These are phyloP conservation scores for Toxonevra muliebris DNA, from an alignment of 2,888 invertebrate genomes.

Conservation along the genomic window DNA sequence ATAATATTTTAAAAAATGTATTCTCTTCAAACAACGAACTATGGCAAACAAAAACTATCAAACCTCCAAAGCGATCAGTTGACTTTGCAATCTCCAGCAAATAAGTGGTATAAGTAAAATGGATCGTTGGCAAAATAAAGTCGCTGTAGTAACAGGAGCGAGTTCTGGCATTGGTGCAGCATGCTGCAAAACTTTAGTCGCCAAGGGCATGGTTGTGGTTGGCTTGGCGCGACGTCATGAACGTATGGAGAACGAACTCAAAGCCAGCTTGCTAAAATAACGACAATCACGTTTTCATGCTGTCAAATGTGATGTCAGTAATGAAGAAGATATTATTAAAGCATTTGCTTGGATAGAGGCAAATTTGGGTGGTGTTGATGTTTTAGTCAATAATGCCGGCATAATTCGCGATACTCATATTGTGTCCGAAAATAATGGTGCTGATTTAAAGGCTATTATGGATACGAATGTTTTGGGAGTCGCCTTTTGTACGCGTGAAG, in stretches of 20 bases:
- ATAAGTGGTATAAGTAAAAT: slow-evolving; percentile 41
- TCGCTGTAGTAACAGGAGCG: slow-evolving; percentile 72
- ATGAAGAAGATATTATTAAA: slow-evolving; percentile 67
- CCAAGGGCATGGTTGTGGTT: slow-evolving; percentile 55
- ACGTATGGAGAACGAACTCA: slow-evolving; percentile 43
- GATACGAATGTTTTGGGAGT: slow-evolving; percentile 66
- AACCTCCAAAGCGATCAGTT: too few species aligned
- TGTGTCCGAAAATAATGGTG: slow-evolving; percentile 44
- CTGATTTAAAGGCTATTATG: slow-evolving; percentile 53
- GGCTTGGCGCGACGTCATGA: slow-evolving; percentile 65
- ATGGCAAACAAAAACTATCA: too few species aligned
- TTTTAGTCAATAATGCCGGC: slow-evolving; percentile 69
- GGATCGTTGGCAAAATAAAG: slow-evolving; percentile 69
- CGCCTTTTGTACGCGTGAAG: slow-evolving; percentile 65
- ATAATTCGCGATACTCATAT: slow-evolving; percentile 33
- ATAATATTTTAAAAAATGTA: too few species aligned
- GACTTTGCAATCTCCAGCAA: too few species aligned
- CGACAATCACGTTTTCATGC: slow-evolving; percentile 57
- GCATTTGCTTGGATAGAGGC: slow-evolving; percentile 67
- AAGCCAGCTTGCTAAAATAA: slow-evolving; percentile 40
- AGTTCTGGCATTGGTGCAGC: slow-evolving; percentile 70
- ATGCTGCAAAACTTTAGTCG: slow-evolving; percentile 15
- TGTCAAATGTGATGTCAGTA: slow-evolving; percentile 66
- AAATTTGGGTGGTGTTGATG: slow-evolving; percentile 67
- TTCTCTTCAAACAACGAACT: too few species aligned